Conservation (phyloP, 2,113 vertebrate genomes). For the Gasterosteus aculeatus region DNA sequence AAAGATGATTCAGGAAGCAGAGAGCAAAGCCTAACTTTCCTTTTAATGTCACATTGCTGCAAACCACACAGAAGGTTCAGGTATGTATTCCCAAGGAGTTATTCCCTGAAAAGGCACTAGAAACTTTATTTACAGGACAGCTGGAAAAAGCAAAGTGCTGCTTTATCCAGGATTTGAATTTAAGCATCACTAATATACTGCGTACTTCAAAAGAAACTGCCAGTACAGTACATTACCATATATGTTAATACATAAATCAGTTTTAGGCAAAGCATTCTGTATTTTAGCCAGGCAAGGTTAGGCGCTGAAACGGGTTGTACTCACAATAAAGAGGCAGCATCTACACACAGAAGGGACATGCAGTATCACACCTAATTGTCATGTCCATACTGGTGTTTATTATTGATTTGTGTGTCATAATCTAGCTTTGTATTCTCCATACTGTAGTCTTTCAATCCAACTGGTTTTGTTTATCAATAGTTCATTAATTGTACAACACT, state of each 20-base stretch:
- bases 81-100: too few relatives aligned
- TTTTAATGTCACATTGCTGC: too few relatives aligned
- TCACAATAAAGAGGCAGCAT: constrained; percentile 48
- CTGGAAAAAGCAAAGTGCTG: neutral
- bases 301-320: constrained; percentile 1
- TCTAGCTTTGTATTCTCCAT: neutral
- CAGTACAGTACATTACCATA: neutral
- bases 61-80: too few relatives aligned
- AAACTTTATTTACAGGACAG: neutral
- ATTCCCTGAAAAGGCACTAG: too few relatives aligned
- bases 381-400: neutral
- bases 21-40: too few relatives aligned
- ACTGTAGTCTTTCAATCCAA: neutral
- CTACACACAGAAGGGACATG: constrained; percentile 14
- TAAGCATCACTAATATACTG: neutral
- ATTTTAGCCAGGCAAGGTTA: constrained; percentile 12
- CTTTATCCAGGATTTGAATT: neutral
- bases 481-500: neutral
- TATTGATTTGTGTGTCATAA: neutral
- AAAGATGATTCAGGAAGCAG: too few relatives aligned
- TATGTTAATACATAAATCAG: neutral
- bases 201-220: neutral
- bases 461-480: neutral
- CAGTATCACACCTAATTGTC: neutral
- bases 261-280: neutral